Conservation (phyloP, 1,140 invertebrate genomes). For the Meloidogyne exigua region DNA sequence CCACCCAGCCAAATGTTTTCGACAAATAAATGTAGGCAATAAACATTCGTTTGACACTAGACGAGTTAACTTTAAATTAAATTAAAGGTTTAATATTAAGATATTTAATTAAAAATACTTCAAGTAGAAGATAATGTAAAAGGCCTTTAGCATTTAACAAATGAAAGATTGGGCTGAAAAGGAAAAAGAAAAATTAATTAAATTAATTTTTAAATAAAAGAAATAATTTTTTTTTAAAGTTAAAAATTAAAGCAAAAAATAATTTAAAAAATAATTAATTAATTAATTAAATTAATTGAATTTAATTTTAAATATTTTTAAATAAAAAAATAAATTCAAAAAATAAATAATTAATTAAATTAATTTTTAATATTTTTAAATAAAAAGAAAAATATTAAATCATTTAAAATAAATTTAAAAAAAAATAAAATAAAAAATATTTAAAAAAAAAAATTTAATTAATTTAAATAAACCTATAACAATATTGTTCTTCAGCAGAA, state of each 20-base stretch:
- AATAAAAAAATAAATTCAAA: no score
- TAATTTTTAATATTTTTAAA: no score
- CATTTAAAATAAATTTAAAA: no score
- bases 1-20: conserved; percentile 16
- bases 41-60: not conserved
- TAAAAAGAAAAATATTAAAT: no score
- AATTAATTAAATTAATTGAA: no score
- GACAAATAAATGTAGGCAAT: not conserved
- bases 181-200: not conserved
- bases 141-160: not conserved
- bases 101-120: not conserved
- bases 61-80: conserved; percentile 3
- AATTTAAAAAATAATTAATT: no score
- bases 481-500: conserved; percentile 16
- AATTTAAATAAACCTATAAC: not conserved
- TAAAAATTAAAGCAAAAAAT: no score
- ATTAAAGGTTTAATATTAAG: not conserved
- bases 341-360: no score
- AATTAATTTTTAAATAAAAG: no score
- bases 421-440: not conserved
- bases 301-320: no score
- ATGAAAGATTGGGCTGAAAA: not conserved
- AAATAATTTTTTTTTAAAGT: no score
- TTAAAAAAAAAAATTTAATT: not conserved
- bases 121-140: not conserved